Base-by-base conservation (phyloP, 2,797 vertebrate genomes). In the Perodicticus potto region DNA sequence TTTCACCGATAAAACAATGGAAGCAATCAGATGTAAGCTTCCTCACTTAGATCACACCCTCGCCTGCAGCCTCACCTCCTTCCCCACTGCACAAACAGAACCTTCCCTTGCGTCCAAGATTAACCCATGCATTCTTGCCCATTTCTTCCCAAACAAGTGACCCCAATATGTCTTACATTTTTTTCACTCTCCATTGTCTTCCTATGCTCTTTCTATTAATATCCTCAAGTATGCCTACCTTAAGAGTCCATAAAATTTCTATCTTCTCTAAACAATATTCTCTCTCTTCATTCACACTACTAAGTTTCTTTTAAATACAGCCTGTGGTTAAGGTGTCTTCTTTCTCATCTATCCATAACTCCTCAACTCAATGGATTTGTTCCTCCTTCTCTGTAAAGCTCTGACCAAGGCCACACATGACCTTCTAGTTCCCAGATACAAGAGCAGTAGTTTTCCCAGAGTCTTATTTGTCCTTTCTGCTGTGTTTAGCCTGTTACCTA, bases 71-170 rank as follows among this genome's bases (percentile, higher is more conserved):
- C 14, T 2, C 4, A 2, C 7, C 10, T 37, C 20, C 49, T 55
- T 59, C 37, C 67, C 49, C 2, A 4, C 3, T 7, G 2, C 13
- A 77, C 14, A 7, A 65, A 81, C 5, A 2, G 5, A 22, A 4
- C 17, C 73, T 29, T n/a, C 49, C 57, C 83, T 81, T 16, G 11
- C 19, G 3, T 29, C 55, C 76, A 65, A 78, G 17, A 19, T 3
- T 65, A 43, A 45, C 4, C 49, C 37, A 32, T 1, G 22, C 3
- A 5, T 3, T 73, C 14, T 17, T 0, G 0, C 4, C 13, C 19
- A 0, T 61, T 32, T 59, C 57, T 82, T 22, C 29, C 7, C 23
- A 20, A 59, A 43, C 9, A 9, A 20, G 7, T 27, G 37, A 72
- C 10, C 12, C 14, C 34, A 45, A 14, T 3, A n/a, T n/a, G 43